Base-by-base conservation (phyloP, 1,140 invertebrate species). In the Drosophila willistoni region DNA sequence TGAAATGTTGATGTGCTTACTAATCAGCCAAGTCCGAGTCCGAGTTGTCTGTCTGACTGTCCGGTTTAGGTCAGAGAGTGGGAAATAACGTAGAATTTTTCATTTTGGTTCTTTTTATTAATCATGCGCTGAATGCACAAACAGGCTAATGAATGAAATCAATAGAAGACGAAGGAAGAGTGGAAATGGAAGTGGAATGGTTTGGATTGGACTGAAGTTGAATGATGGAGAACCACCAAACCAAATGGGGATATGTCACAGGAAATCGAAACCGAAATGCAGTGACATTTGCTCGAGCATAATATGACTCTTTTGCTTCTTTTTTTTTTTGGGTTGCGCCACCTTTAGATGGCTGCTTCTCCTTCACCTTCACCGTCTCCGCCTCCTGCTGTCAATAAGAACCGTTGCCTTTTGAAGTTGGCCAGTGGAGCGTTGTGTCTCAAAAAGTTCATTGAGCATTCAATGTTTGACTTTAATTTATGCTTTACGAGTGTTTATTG, bases 1-100 rank as follows among this genome's bases (percentile, higher is more conserved):
- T 89, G 81, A 83, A 83, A 84, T 78, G 80, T 89, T 79, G 84
- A 89, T 77, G 86, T 89, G 84, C 73, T 87, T 87, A 87, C 84
- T 89, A 87, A 87, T 87, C 84, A 89, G 74, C 61, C 34, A 42
- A 67, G 42, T 29, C 29, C 29, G 29, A 67, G 57, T 64, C 59
- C 22, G 41, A 29, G 10, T 17, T 41, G 22, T 19, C 44, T 41
- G 56, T 71, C 14, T 41, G 56, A 65, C 14, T 60, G 36, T 39
- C 36, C n/a, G 10, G 10, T 12, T 39, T 39, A 12, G 67, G 71
- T 57, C 63, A 78, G 55, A 64, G 62, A 77, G 64, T 71, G 72
- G 83, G 70, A 76, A 87, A 83, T 63, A 85, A 64, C 62, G 47
- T 13, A 66, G 57, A 59, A 68, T 74, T 61, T 65, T 69, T 59